Evolutionary conservation across 2,888 invertebrate genomes (phyloP).

Genomic region (Hirtodrosophila alboralis): DNA sequence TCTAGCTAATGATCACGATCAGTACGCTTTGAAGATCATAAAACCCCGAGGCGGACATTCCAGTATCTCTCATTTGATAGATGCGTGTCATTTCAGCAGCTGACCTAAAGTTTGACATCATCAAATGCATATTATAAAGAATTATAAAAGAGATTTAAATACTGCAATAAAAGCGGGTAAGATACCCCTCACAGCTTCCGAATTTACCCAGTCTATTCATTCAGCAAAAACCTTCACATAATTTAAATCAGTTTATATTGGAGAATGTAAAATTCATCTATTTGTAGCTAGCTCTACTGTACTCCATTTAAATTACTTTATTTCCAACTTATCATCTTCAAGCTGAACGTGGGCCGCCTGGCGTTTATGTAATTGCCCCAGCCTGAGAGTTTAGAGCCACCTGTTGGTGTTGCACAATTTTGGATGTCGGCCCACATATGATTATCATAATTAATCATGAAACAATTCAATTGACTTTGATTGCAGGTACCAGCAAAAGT

Average conservation of each 20-base stretch:
- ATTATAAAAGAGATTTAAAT: too few relatives aligned
- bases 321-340: slow-evolving; percentile 51
- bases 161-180: too few relatives aligned
- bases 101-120: slow-evolving; percentile 13
- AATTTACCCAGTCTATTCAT: too few relatives aligned
- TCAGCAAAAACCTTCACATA: too few relatives aligned
- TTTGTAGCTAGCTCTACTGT: slow-evolving; percentile 4
- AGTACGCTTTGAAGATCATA: slow-evolving; percentile 2
- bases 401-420: slow-evolving; percentile 49
- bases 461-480: slow-evolving; percentile 22
- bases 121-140: slow-evolving; percentile 1
- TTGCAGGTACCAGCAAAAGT: slow-evolving; percentile 57
- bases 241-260: not conserved
- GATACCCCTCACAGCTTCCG: too few relatives aligned
- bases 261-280: slow-evolving; percentile 10
- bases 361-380: slow-evolving; percentile 64
- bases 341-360: slow-evolving; percentile 41
- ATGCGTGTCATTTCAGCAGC: slow-evolving; percentile 39
- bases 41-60: slow-evolving; percentile 20
- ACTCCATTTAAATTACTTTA: slow-evolving; percentile 45
- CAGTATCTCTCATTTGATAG: slow-evolving; percentile 32
- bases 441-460: slow-evolving; percentile 61
- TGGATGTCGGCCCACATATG: slow-evolving; percentile 54
- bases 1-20: slow-evolving; percentile 28
- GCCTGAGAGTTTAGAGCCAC: slow-evolving; percentile 14